Conservation (phyloP, 2,888 invertebrate species). For the Andricus curvator region DNA sequence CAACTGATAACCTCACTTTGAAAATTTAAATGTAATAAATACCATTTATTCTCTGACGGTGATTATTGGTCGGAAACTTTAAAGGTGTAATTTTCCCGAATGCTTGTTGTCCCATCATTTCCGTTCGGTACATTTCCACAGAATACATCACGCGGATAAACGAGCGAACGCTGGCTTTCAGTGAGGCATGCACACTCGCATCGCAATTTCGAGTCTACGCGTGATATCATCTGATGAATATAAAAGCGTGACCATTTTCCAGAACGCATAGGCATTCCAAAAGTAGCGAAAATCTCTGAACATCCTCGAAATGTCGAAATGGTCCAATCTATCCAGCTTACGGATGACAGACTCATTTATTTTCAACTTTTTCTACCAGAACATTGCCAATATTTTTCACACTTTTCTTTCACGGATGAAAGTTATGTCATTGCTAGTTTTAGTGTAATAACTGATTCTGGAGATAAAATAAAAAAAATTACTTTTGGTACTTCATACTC, state of each 20-base stretch:
- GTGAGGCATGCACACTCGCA: conserved; percentile 19
- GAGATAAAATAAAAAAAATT: neutral
- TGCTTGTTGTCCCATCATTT: conserved; percentile 8
- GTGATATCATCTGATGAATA: conserved; percentile 36
- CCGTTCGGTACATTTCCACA: neutral
- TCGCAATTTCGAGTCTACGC: neutral
- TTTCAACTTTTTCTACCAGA: neutral
- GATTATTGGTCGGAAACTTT: neutral
- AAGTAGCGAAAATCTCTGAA: conserved; percentile 8
- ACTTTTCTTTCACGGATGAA: neutral
- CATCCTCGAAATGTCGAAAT: conserved; percentile 10
- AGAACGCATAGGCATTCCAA: neutral
- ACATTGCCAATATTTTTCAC: neutral
- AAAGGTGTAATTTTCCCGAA: neutral
- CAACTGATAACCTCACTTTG: neutral
- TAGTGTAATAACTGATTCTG: neutral
- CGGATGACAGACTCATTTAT: conserved; percentile 5
- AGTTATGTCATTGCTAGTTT: neutral
- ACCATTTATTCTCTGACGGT: neutral
- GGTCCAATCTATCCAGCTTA: conserved; percentile 18
- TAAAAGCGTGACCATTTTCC: conserved; percentile 23
- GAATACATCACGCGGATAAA: conserved; percentile 9
- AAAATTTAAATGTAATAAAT: neutral
- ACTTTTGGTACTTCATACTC: neutral
- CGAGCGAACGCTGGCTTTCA: conserved; percentile 7